Evolutionary conservation across 2,113 vertebrate genomes (phyloP).

Genomic region (Peucedramus taeniatus): DNA sequence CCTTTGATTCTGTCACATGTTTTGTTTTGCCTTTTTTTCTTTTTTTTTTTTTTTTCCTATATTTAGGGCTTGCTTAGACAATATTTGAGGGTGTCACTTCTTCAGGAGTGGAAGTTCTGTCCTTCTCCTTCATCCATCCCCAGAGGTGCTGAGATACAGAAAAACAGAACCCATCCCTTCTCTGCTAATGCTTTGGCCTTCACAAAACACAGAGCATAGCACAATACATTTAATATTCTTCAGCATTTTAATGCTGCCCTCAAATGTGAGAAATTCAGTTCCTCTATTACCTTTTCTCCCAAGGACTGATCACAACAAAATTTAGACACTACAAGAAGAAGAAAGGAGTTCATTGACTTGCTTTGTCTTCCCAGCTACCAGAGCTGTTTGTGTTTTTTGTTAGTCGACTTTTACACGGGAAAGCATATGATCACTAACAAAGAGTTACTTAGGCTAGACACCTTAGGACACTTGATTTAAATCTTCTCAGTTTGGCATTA

Average conservation of each 20-base stretch:
- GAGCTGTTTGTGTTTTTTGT: background rate
- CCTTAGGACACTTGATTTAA: background rate
- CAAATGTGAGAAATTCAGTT: background rate
- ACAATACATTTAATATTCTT: background rate
- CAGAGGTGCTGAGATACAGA: background rate
- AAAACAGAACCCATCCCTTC: background rate
- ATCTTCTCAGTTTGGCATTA: background rate
- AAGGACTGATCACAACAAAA: background rate
- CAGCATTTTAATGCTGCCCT: background rate
- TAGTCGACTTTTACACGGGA: background rate
- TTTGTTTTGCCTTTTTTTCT: background rate
- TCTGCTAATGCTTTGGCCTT: background rate
- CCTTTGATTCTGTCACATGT: background rate
- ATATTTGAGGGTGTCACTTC: background rate
- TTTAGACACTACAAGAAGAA: background rate
- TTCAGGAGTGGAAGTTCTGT: background rate
- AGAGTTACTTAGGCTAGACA: background rate
- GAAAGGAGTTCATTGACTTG: background rate
- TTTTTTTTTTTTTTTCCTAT: background rate
- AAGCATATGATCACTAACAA: background rate
- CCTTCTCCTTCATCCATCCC: background rate
- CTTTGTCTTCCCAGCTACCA: background rate
- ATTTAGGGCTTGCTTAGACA: background rate
- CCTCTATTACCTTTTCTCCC: background rate
- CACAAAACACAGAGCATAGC: background rate